These are phyloP conservation scores for Zapornia atra DNA, from an alignment of 2,113 vertebrate species.

Conservation along the genomic window DNA sequence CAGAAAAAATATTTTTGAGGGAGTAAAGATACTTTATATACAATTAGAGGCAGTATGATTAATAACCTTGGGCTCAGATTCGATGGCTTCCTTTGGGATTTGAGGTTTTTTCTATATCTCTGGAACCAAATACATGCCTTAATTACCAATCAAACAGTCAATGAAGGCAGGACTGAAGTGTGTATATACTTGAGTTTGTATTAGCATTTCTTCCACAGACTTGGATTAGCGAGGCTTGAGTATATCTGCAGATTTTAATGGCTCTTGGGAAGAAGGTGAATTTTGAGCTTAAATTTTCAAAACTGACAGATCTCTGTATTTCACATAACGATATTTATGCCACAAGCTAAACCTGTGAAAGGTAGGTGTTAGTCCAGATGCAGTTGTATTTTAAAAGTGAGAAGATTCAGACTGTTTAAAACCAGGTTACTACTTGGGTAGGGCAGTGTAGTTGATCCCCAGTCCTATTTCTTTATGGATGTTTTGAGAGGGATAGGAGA, in stretches of 20 bases:
- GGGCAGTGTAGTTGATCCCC: not conserved
- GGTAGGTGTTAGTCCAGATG: not conserved
- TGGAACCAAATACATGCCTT: slow-evolving; percentile 47
- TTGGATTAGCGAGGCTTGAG: not conserved
- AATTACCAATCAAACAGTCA: slow-evolving; percentile 54
- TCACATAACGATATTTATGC: fast-evolving
- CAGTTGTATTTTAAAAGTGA: not conserved
- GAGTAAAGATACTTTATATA: slow-evolving; percentile 56
- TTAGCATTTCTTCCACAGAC: not conserved
- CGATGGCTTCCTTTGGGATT: not conserved
- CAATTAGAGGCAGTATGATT: slow-evolving; percentile 50
- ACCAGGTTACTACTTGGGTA: not conserved
- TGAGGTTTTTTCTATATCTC: not conserved
- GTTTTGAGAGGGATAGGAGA: not conserved
- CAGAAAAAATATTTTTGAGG: not conserved
- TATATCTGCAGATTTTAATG: not conserved
- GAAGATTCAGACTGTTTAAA: not conserved
- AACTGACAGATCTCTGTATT: not conserved
- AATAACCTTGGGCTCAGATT: slow-evolving; percentile 62
- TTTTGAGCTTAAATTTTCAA: not conserved
- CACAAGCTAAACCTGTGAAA: not conserved
- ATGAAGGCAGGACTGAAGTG: not conserved
- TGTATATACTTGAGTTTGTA: not conserved
- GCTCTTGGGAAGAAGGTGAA: not conserved
- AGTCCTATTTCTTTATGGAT: not conserved